Conservation (phyloP, 2,113 vertebrate species). For the Lota lota region DNA sequence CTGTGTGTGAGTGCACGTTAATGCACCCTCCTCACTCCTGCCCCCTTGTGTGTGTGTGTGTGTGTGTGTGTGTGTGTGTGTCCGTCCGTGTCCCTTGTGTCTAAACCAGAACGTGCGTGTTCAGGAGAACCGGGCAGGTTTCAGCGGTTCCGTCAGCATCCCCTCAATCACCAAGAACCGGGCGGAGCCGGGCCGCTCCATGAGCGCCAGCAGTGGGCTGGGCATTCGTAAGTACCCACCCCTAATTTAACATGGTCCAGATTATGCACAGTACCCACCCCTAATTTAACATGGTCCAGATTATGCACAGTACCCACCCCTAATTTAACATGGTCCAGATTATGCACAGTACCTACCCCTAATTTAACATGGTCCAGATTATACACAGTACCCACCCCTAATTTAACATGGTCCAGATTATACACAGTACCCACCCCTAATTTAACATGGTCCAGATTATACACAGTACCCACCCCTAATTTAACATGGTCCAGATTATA, state of each 20-base stretch:
- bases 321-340: no score
- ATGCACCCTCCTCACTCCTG: constrained; percentile 42
- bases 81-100: constrained; percentile 10
- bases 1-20: constrained; percentile 11
- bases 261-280: not conserved
- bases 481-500: no score
- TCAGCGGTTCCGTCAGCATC: constrained; percentile 97
- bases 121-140: constrained; percentile 89
- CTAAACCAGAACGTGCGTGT: constrained; percentile 85
- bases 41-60: constrained; percentile 17
- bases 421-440: no score
- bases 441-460: no score
- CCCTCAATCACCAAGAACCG: constrained; percentile 93
- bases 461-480: no score
- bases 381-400: no score
- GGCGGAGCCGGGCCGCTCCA: constrained; percentile 90
- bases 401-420: no score
- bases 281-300: no score
- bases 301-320: not conserved
- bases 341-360: no score
- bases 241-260: no score
- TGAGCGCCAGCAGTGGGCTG: constrained; percentile 96
- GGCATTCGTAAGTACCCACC: constrained; percentile 85
- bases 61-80: not conserved
- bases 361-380: no score